Evolutionary conservation across 2,113 vertebrate genomes (phyloP).

Genomic region (Urocolius indicus): DNA sequence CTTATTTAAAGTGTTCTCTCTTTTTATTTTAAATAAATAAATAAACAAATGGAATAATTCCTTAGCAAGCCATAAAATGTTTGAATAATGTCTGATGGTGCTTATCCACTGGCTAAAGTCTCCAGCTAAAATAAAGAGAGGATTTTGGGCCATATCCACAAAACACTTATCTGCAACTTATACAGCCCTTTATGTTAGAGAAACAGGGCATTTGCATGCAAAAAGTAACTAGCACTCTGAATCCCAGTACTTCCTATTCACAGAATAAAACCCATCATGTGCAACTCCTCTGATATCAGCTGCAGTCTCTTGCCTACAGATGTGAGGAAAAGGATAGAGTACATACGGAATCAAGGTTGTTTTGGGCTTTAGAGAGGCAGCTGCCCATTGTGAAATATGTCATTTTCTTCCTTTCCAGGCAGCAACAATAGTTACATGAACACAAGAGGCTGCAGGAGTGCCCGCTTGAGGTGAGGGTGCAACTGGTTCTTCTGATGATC

Average conservation of each 20-base stretch:
- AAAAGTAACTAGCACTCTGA: slow-evolving; percentile 42
- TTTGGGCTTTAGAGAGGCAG: neutral
- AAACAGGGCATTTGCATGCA: slow-evolving; percentile 63
- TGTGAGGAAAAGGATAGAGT: neutral
- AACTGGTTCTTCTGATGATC: neutral
- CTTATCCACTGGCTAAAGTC: neutral
- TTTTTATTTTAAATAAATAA: too few species aligned
- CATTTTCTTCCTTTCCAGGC: neutral
- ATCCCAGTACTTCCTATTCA: slow-evolving; percentile 33
- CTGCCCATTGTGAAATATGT: neutral
- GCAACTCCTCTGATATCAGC: slow-evolving; percentile 11
- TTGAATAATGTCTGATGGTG: slow-evolving; percentile 27
- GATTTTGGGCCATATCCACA: neutral
- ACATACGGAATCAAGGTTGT: neutral
- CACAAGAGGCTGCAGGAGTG: neutral
- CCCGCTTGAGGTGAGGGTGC: neutral
- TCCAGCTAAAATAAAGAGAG: slow-evolving; percentile 23
- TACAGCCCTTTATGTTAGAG: slow-evolving; percentile 24
- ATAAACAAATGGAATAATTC: neutral
- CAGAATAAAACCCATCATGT: slow-evolving; percentile 53
- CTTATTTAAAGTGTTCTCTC: neutral
- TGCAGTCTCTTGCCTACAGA: neutral
- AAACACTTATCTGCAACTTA: slow-evolving; percentile 37
- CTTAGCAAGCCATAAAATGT: neutral
- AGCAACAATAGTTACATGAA: neutral